Evolutionary conservation across 2,113 vertebrate genomes (phyloP).

Genomic region (Struthio camelus): DNA sequence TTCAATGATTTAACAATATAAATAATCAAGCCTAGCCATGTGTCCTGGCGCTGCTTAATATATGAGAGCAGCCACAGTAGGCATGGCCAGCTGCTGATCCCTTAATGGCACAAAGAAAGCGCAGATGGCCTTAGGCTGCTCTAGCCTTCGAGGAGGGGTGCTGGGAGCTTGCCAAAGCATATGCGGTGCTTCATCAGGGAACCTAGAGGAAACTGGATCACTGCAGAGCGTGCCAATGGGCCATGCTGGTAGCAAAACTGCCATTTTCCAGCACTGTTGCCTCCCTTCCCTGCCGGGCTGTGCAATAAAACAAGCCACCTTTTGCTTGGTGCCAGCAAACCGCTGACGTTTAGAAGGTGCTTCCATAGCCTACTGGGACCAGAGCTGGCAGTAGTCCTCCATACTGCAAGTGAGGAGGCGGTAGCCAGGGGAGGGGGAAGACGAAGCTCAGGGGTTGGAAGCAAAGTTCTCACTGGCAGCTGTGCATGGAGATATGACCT

Average conservation of each 20-base stretch:
- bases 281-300: rapidly evolving
- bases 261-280: background rate
- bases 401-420: background rate
- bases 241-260: background rate
- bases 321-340: background rate
- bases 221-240: background rate
- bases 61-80: conserved; percentile 47
- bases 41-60: conserved; percentile 7
- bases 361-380: background rate
- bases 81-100: background rate
- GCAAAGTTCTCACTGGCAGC: background rate
- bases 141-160: background rate
- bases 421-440: background rate
- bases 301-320: background rate
- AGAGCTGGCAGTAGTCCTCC: background rate
- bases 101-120: background rate
- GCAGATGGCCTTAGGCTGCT: conserved; percentile 10
- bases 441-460: background rate
- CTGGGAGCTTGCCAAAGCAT: background rate
- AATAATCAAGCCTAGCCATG: conserved; percentile 26
- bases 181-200: background rate
- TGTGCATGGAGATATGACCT: rapidly evolving
- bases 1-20: conserved; percentile 56
- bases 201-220: background rate
- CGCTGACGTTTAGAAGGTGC: background rate